Evolutionary conservation across 2,797 vertebrate species (phyloP).

Genomic region (Hydrolagus colliei): DNA sequence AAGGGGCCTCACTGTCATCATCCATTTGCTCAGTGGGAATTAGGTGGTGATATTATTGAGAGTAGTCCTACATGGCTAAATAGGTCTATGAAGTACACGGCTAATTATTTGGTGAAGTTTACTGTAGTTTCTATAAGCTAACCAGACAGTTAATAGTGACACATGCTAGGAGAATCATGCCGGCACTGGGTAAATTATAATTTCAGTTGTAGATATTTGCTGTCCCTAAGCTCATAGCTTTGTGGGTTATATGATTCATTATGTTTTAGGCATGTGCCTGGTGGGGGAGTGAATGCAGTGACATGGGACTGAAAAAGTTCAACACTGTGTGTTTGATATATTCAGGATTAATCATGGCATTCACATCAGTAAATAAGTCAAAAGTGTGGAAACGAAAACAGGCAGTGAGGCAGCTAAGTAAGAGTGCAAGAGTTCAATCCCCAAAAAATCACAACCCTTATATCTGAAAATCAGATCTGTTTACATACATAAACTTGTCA

Average conservation of each 20-base stretch:
- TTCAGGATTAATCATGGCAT: not conserved
- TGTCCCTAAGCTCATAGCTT: not conserved
- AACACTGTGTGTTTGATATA: not conserved
- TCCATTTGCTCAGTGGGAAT: too few relatives aligned
- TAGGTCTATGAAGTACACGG: too few relatives aligned
- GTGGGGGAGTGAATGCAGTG: not conserved
- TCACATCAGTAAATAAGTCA: not conserved
- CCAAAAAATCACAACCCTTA: not conserved
- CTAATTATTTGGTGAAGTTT: not conserved
- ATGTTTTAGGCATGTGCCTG: not conserved
- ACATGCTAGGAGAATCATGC: not conserved
- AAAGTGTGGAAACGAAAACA: not conserved
- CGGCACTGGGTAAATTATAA: not conserved
- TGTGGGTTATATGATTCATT: not conserved
- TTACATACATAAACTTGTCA: constrained; percentile 29
- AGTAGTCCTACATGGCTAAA: too few relatives aligned
- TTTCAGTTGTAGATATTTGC: not conserved
- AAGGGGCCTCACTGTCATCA: not conserved
- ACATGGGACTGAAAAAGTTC: not conserved
- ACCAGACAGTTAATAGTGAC: not conserved
- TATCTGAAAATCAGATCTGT: constrained; percentile 27
- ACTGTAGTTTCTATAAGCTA: not conserved
- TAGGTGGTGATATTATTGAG: too few relatives aligned
- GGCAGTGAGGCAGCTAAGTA: not conserved
- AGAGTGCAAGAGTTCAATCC: constrained; percentile 28